Percentiles rank a stretch among this genome's conserved stretches.
These are phyloP conservation scores for Asteroscopus sphinx DNA, from an alignment of 2,888 invertebrate species.

Conservation along the genomic window DNA sequence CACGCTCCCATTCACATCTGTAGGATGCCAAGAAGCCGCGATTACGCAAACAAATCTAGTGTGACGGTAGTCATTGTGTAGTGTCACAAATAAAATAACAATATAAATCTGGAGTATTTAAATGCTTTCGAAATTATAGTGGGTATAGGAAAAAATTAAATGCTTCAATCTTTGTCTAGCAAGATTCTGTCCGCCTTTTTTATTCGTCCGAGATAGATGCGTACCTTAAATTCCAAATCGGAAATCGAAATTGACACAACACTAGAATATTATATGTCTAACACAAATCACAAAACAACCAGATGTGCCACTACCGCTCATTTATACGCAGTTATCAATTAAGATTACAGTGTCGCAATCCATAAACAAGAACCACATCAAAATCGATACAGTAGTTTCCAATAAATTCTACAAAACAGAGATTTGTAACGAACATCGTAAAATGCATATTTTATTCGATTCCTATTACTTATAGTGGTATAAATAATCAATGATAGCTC, in stretches of 20 bases:
- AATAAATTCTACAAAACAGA: slow-evolving; percentile 56
- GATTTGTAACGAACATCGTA: slow-evolving; percentile 48
- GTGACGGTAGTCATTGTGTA: too few species aligned
- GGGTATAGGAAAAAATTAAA: too few species aligned
- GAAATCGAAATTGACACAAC: slow-evolving; percentile 21
- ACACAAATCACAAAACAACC: slow-evolving; percentile 26
- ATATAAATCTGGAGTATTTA: too few species aligned
- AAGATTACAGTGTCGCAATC: slow-evolving; percentile 45
- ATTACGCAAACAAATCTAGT: too few species aligned
- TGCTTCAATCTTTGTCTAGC: too few species aligned
- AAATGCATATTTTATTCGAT: slow-evolving; percentile 44
- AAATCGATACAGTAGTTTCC: slow-evolving; percentile 55
- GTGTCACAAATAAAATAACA: too few species aligned
- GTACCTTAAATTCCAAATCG: slow-evolving; percentile 2
- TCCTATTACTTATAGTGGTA: slow-evolving; percentile 29
- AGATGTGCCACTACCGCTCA: slow-evolving; percentile 23
- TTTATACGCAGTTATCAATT: slow-evolving; percentile 53
- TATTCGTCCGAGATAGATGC: too few species aligned
- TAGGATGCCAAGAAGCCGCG: too few species aligned
- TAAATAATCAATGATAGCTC: slow-evolving; percentile 54
- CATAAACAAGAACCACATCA: slow-evolving; percentile 49
- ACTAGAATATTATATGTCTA: slow-evolving; percentile 8
- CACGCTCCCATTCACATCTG: too few species aligned
- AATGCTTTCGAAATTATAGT: too few species aligned
- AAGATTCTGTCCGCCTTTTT: too few species aligned